These are phyloP conservation scores for Eurystomus gularis DNA, from an alignment of 2,113 vertebrate genomes.

Conservation along the genomic window DNA sequence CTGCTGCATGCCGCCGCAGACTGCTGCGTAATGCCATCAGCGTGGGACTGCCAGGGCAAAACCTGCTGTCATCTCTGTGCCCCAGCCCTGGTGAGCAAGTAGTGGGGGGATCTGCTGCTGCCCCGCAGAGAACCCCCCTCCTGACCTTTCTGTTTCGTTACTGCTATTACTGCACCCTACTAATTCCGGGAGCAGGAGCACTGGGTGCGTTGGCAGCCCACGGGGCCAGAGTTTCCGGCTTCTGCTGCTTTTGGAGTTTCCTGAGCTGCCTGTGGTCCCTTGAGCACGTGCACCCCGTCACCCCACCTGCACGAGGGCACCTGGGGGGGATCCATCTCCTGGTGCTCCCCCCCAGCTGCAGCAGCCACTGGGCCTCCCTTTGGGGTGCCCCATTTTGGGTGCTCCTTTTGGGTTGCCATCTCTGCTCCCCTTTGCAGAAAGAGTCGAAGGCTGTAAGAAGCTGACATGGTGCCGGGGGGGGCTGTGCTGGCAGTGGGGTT, in stretches of 20 bases:
- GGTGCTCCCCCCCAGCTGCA: not conserved
- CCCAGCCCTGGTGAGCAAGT: not conserved
- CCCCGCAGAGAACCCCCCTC: not conserved
- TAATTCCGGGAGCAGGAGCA: not conserved
- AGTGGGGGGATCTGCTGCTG: not conserved
- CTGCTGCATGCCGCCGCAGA: not conserved
- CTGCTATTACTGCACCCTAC: not conserved
- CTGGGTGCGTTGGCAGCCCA: not conserved
- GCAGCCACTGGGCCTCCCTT: not conserved
- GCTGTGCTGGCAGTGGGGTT: accelerated
- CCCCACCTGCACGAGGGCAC: accelerated
- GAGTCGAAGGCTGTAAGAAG: not conserved
- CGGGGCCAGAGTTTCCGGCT: not conserved
- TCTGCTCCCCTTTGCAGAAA: not conserved
- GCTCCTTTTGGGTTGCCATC: accelerated
- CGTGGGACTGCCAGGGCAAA: not conserved
- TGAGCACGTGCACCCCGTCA: not conserved
- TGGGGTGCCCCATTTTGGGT: not conserved
- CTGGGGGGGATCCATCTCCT: not conserved
- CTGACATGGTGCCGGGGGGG: accelerated
- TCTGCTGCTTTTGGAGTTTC: not conserved
- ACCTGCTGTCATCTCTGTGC: not conserved
- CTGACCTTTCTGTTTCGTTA: conserved; percentile 18
- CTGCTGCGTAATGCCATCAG: not conserved
- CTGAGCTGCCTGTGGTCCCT: not conserved